A percentile compares a stretch with the other conserved stretches of the same genome.
These are phyloP conservation scores for Hyles lineata DNA, from an alignment of 2,888 invertebrate genomes.

Conservation along the genomic window DNA sequence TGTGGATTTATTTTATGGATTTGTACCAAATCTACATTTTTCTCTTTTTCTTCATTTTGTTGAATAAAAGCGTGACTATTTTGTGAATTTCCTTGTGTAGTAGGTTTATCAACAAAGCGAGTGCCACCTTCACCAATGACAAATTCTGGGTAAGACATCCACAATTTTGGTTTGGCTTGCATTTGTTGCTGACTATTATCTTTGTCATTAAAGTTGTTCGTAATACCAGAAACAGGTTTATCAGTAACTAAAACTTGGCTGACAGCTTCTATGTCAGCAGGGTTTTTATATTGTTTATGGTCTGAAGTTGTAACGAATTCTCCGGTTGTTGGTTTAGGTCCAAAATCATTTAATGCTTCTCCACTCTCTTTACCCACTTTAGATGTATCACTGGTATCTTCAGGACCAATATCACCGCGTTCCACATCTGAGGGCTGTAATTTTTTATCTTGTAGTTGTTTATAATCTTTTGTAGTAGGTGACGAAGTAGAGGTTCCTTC, in stretches of 20 bases:
- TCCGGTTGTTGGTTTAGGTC: neutral
- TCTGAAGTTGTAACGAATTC: neutral
- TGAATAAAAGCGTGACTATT: too few relatives aligned
- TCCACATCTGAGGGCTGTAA: slow-evolving; percentile 44
- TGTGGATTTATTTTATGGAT: too few relatives aligned
- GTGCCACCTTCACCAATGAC: too few relatives aligned
- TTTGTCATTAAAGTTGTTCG: neutral
- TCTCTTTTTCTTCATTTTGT: too few relatives aligned
- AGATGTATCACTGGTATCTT: slow-evolving; percentile 35
- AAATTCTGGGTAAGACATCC: too few relatives aligned
- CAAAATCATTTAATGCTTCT: slow-evolving; percentile 23
- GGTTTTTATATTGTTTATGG: slow-evolving; percentile 37
- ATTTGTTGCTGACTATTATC: neutral
- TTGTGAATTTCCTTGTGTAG: too few relatives aligned
- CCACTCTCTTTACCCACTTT: slow-evolving; percentile 12
- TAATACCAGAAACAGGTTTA: neutral
- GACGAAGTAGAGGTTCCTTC: neutral
- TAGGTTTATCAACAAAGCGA: too few relatives aligned
- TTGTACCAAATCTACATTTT: too few relatives aligned
- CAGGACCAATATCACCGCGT: slow-evolving; percentile 54
- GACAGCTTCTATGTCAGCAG: slow-evolving; percentile 36
- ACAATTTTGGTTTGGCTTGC: too few relatives aligned
- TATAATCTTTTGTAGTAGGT: slow-evolving; percentile 18
- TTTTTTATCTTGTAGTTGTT: slow-evolving; percentile 32
- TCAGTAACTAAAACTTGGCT: slow-evolving; percentile 22